Conservation (phyloP, 1,140 invertebrate genomes). For the Aphaenogaster rudis region DNA sequence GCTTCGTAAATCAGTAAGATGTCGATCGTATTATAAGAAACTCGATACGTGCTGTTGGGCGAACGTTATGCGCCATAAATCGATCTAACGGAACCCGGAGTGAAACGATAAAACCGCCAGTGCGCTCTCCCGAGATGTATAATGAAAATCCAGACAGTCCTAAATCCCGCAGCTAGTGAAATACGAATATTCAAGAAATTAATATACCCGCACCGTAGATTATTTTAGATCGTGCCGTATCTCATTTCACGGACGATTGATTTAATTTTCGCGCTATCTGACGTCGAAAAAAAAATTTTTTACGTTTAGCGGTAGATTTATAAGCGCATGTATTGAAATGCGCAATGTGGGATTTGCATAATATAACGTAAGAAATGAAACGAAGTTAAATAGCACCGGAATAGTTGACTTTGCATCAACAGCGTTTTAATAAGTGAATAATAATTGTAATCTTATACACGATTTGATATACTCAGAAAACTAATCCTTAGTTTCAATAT, state of each 20-base stretch:
- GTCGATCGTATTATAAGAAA: conserved; percentile 61
- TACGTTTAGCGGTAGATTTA: background rate
- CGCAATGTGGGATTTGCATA: background rate
- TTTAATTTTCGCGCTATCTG: background rate
- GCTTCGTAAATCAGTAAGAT: conserved; percentile 52
- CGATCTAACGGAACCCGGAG: conserved; percentile 54
- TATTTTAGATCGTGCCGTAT: conserved; percentile 18
- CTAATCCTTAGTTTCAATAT: background rate
- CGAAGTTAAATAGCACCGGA: background rate
- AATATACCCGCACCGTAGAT: background rate
- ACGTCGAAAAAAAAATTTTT: background rate
- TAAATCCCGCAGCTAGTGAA: conserved; percentile 10
- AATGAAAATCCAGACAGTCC: conserved; percentile 36
- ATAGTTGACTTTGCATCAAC: background rate
- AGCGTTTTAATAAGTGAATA: background rate
- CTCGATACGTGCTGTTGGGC: conserved; percentile 14
- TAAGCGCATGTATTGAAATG: background rate
- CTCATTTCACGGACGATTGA: background rate
- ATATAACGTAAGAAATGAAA: background rate
- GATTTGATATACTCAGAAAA: background rate
- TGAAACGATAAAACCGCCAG: conserved; percentile 43
- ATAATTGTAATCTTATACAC: background rate
- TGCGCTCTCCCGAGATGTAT: conserved; percentile 21
- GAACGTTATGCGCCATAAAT: conserved; percentile 52
- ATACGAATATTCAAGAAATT: conserved; percentile 17